Evolutionary conservation across 2,797 vertebrate genomes (phyloP).

Genomic region (Pangasius macronema): DNA sequence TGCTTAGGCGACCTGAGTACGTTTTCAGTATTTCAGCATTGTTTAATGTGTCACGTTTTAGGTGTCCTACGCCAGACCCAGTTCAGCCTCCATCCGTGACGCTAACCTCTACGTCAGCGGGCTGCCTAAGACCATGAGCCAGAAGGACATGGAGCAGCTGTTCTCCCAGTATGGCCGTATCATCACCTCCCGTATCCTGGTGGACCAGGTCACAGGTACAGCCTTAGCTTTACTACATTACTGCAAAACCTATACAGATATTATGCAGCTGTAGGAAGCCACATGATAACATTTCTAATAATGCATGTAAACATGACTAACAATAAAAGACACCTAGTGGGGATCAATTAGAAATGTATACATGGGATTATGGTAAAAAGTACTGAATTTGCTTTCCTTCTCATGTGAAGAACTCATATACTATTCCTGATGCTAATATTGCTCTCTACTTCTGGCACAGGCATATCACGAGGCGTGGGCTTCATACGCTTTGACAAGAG

Average conservation of each 20-base stretch:
- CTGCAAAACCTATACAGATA: background rate
- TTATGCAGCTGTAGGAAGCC: background rate
- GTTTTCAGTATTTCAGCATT: background rate
- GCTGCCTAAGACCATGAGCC: slow-evolving; percentile 94
- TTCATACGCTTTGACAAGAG: slow-evolving; percentile 98
- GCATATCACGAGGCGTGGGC: slow-evolving; percentile 93
- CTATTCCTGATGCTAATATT: slow-evolving; percentile 66
- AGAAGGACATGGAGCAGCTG: slow-evolving; percentile 96
- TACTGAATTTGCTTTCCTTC: too few relatives aligned
- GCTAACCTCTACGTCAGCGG: slow-evolving; percentile 96
- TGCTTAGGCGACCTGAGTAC: background rate
- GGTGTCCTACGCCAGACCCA: slow-evolving; percentile 95
- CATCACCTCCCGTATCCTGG: slow-evolving; percentile 94
- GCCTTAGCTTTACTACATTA: background rate
- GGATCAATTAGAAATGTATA: background rate
- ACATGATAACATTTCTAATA: background rate
- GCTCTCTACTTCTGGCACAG: slow-evolving; percentile 69
- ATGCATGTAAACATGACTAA: background rate
- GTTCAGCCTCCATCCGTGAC: slow-evolving; percentile 93
- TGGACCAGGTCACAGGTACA: slow-evolving; percentile 89
- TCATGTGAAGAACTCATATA: background rate
- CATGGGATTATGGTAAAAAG: background rate
- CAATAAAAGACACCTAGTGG: background rate
- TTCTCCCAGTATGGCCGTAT: slow-evolving; percentile 95
- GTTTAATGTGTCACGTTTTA: slow-evolving; percentile 53